Evolutionary conservation across 2,888 invertebrate genomes (phyloP), one percentile per base, ranked within the genome.

Genomic region (Calliscelio sp.): DNA sequence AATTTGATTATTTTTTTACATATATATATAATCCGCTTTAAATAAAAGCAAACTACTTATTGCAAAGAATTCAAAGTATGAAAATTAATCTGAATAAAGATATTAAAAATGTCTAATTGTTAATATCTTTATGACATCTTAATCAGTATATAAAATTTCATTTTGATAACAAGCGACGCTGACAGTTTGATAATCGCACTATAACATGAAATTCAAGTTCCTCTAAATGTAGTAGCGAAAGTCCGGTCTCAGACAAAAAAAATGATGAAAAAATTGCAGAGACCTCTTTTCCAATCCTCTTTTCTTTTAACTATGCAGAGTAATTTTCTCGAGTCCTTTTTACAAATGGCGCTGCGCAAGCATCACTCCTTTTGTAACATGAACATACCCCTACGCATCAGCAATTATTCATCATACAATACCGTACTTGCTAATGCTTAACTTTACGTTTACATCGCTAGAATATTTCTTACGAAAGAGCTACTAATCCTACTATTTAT

Each of bases 341-440:
- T 68, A 68, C 55, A 71, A 49, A 55, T 65, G 38, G 28, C 38
- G 22, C 55, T 65, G 32, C 38, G 49, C 68, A 70, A 70, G 59
- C 70, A 49, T 38, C 22, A 78, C 41, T 49, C 22, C 20, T 38
- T n/a, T 55, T 35, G 38, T 65, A 73, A 80, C 61, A 32, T 51
- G 55, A 71, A 82, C 63, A 53, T 71, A 44, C 63, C n/a, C n/a
- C 66, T 71, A 77, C 51, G 20, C 71, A 22, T 35, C 66, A 68
- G 73, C 51, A 74, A 16, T 71, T 49, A 57, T 14, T 63, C 59
- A 41, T 35, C 24, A 61, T 83, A 78, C 73, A 55, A 61, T 51
- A 74, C 68, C 57, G 16, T 68, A 70, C 70, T n/a, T 55, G 20
- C 44, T 68, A 66, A 46, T 11, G 28, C 53, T 73, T 81, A 49